phyloP scores from a whole-genome alignment of 2,797 vertebrate species.

The Phrynocephalus guinanensis region DNA sequence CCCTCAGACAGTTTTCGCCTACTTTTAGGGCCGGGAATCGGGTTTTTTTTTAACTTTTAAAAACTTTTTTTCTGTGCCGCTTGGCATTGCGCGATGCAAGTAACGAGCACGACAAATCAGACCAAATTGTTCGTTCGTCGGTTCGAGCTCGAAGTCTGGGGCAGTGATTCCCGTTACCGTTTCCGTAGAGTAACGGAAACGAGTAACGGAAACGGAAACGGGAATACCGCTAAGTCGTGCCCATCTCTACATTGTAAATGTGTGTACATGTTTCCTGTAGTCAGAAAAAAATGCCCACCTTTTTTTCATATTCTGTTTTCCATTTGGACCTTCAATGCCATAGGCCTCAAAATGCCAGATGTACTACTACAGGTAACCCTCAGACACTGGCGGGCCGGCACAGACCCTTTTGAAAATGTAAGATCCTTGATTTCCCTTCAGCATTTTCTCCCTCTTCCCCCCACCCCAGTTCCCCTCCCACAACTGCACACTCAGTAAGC shows the following conservation, averaged over 20 bases:
- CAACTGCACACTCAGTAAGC: slow-evolving; percentile 7
- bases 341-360: slow-evolving; percentile 13
- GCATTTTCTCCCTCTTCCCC: not conserved
- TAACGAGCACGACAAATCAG: too few relatives aligned
- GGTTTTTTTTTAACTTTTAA: too few relatives aligned
- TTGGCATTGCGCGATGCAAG: too few relatives aligned
- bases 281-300: not conserved
- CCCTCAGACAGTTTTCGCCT: too few relatives aligned
- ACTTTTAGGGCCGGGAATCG: too few relatives aligned
- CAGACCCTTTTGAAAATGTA: slow-evolving; percentile 14
- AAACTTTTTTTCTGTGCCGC: too few relatives aligned
- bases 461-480: not conserved
- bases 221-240: too few relatives aligned
- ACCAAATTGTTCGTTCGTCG: too few relatives aligned
- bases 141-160: too few relatives aligned
- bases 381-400: not conserved
- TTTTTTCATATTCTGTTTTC: not conserved
- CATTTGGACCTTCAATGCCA: not conserved
- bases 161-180: too few relatives aligned
- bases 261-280: not conserved
- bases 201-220: too few relatives aligned
- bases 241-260: not conserved
- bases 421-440: slow-evolving; percentile 23
- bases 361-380: not conserved
- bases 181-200: too few relatives aligned